Percentiles rank a stretch among this genome's conserved stretches.
Conservation (phyloP, 1,140 invertebrate species). For the Brachionus rotundiformis region DNA sequence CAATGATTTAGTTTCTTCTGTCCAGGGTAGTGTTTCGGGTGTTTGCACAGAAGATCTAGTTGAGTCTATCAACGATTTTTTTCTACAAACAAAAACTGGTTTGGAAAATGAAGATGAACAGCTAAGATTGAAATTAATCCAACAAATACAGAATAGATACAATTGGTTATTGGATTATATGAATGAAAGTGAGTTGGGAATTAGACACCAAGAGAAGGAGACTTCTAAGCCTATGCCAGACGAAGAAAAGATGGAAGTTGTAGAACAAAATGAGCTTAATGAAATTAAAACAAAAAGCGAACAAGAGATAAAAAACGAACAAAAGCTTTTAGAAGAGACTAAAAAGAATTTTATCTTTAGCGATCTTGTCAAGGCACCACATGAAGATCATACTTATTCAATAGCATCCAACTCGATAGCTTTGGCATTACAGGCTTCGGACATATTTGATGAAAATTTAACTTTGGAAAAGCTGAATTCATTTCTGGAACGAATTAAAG, state of each 20-base stretch:
- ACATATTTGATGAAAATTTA: slow-evolving; percentile 29
- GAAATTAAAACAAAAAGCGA: neutral
- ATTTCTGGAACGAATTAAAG: neutral
- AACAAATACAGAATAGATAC: neutral
- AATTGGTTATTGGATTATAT: neutral
- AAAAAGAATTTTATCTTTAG: slow-evolving; percentile 27
- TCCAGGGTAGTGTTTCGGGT: neutral
- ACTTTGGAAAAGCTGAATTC: neutral
- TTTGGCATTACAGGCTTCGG: neutral
- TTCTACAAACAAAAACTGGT: neutral
- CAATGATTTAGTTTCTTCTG: neutral
- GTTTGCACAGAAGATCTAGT: neutral
- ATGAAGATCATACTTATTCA: slow-evolving; percentile 41
- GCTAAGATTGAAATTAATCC: neutral
- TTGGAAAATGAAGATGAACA: neutral
- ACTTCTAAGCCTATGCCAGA: neutral
- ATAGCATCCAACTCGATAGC: slow-evolving; percentile 32
- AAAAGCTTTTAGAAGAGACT: slow-evolving; percentile 22
- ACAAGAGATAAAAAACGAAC: neutral
- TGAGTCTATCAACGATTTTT: neutral
- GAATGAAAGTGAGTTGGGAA: neutral
- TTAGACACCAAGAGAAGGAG: neutral
- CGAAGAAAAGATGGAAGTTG: neutral
- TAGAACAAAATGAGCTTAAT: neutral
- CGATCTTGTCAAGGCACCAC: neutral